Conservation (phyloP, 2,797 vertebrate species). For the Helicolenus hilgendorfi region DNA sequence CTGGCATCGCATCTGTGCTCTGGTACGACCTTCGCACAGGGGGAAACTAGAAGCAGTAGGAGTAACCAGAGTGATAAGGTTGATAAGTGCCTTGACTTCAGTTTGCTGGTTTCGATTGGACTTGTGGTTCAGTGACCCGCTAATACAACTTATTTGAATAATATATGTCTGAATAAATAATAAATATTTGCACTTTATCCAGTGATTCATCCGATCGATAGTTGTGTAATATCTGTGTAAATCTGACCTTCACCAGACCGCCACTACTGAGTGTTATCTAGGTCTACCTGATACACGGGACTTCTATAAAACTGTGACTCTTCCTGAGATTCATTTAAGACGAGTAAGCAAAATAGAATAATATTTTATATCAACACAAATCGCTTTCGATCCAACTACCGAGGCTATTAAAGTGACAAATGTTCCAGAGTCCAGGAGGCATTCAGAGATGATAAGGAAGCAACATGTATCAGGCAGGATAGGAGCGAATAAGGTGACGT, state of each 20-base stretch:
- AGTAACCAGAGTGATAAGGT: constrained; percentile 3
- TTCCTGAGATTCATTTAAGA: background rate
- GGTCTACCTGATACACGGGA: background rate
- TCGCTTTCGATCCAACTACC: background rate
- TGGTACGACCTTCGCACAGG: constrained; percentile 9
- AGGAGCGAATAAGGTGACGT: too few relatives aligned
- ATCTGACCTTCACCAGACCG: background rate
- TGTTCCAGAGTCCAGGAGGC: constrained; percentile 12
- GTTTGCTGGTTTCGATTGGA: background rate
- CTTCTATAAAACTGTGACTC: background rate
- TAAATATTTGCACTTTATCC: background rate
- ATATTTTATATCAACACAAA: background rate
- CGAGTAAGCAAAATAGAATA: background rate
- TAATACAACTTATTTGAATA: background rate
- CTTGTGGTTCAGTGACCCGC: background rate
- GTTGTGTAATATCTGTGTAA: background rate
- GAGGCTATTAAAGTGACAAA: background rate
- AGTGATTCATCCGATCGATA: background rate
- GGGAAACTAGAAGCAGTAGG: background rate
- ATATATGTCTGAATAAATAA: background rate
- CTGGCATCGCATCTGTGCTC: constrained; percentile 29
- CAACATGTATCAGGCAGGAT: background rate
- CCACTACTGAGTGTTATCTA: background rate
- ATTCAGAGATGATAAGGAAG: background rate
- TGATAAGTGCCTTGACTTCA: background rate